A percentile compares a stretch with the other conserved stretches of the same genome.
Conservation (phyloP, 2,888 invertebrate species). For the Oscheius onirici region DNA sequence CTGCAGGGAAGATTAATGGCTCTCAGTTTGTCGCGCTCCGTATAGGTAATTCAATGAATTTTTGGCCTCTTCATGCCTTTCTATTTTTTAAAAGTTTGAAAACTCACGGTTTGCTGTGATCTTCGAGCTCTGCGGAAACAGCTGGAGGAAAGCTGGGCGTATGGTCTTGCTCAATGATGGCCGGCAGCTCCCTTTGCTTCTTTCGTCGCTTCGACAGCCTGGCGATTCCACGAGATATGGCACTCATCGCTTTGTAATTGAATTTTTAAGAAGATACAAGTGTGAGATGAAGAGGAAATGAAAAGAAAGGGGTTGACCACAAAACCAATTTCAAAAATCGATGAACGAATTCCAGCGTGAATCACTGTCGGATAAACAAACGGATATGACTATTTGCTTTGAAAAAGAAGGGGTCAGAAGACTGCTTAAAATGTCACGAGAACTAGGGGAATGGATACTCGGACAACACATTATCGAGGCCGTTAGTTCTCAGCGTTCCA, state of each 20-base stretch:
- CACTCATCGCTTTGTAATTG: slow-evolving; percentile 21
- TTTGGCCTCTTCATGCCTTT: neutral
- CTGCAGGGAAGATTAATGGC: slow-evolving; percentile 18
- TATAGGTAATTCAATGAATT: neutral
- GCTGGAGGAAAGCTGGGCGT: neutral
- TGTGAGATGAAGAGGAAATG: neutral
- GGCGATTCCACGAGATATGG: slow-evolving; percentile 19
- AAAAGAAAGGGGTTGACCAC: neutral
- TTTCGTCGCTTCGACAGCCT: slow-evolving; percentile 28
- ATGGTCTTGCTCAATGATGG: slow-evolving; percentile 25
- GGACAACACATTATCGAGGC: neutral
- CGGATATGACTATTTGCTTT: neutral
- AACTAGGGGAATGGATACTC: neutral
- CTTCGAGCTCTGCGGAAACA: neutral
- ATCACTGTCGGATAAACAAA: neutral
- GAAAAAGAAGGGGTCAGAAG: neutral
- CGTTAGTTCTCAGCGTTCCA: neutral
- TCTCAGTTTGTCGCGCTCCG: neutral
- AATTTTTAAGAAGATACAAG: neutral
- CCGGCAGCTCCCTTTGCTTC: slow-evolving; percentile 23
- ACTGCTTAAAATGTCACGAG: neutral
- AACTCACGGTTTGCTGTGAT: slow-evolving; percentile 26
- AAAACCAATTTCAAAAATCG: neutral
- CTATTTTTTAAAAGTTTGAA: neutral
- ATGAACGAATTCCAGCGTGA: neutral